A percentile compares a stretch with the other conserved stretches of the same genome.
These are phyloP conservation scores for Noctua fimbriata DNA, from an alignment of 2,888 invertebrate genomes.

Conservation along the genomic window DNA sequence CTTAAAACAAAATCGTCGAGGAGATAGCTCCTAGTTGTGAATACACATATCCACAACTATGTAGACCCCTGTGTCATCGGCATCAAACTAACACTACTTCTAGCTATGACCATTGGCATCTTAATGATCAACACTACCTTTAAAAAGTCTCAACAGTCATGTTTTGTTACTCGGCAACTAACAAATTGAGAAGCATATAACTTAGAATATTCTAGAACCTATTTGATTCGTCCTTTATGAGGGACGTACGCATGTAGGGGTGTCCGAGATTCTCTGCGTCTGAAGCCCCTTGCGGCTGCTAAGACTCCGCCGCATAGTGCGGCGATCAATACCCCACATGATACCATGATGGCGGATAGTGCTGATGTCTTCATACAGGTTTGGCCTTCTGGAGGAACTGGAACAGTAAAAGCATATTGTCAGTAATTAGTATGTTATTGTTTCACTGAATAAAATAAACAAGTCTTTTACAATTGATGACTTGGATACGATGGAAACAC, in stretches of 20 bases:
- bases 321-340: constrained; percentile 93
- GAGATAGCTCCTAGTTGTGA: too few species aligned
- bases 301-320: constrained; percentile 93
- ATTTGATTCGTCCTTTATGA: constrained; percentile 92
- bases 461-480: not conserved
- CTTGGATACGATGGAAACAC: not conserved
- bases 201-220: constrained; percentile 54
- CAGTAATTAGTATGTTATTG: not conserved
- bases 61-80: not conserved
- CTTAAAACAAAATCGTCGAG: not conserved
- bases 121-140: constrained; percentile 35
- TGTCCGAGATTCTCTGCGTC: constrained; percentile 86
- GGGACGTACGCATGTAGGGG: constrained; percentile 90
- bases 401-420: not conserved
- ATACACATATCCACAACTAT: not conserved
- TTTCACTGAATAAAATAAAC: not conserved
- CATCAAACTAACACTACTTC: constrained; percentile 25
- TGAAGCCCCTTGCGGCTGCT: constrained; percentile 94
- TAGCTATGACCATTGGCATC: constrained; percentile 38
- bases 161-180: constrained; percentile 36
- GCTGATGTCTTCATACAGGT: constrained; percentile 92
- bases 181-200: constrained; percentile 1
- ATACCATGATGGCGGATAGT: constrained; percentile 92
- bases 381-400: constrained; percentile 86
- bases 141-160: constrained; percentile 39